These are phyloP conservation scores for Prinia subflava DNA, from an alignment of 2,113 vertebrate genomes.

Conservation along the genomic window DNA sequence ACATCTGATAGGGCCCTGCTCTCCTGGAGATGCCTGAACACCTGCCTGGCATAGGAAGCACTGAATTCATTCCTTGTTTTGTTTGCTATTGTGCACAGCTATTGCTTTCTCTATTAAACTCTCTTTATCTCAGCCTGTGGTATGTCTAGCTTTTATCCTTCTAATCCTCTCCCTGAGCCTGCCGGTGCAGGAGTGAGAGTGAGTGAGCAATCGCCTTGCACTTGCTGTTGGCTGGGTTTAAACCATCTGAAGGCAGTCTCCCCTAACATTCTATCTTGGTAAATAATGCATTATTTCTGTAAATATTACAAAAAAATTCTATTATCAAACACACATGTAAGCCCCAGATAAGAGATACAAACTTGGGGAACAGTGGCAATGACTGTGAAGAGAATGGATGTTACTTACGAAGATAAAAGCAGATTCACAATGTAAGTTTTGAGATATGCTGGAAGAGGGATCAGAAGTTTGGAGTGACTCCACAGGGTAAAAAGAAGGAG, in stretches of 20 bases:
- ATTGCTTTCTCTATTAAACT: not conserved
- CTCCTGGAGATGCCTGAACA: not conserved
- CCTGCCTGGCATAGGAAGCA: not conserved
- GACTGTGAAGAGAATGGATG: not conserved
- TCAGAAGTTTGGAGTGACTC: not conserved
- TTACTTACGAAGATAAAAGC: not conserved
- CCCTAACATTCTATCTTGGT: not conserved
- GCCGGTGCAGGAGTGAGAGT: not conserved
- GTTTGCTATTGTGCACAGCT: not conserved
- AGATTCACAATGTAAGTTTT: not conserved
- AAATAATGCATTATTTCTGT: not conserved
- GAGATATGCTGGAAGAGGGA: not conserved
- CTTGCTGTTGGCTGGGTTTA: not conserved
- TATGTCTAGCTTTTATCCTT: not conserved
- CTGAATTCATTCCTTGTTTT: not conserved
- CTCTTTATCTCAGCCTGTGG: not conserved
- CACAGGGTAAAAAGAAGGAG: not conserved
- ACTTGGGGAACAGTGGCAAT: not conserved
- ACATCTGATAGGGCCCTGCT: accelerated
- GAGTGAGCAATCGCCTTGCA: not conserved
- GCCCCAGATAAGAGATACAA: not conserved
- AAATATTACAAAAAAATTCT: not conserved
- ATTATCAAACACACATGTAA: not conserved
- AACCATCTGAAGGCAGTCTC: not conserved
- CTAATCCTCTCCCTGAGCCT: not conserved